These are phyloP conservation scores for Perognathus longimembris DNA, from an alignment of 2,113 vertebrate genomes.

Conservation along the genomic window DNA sequence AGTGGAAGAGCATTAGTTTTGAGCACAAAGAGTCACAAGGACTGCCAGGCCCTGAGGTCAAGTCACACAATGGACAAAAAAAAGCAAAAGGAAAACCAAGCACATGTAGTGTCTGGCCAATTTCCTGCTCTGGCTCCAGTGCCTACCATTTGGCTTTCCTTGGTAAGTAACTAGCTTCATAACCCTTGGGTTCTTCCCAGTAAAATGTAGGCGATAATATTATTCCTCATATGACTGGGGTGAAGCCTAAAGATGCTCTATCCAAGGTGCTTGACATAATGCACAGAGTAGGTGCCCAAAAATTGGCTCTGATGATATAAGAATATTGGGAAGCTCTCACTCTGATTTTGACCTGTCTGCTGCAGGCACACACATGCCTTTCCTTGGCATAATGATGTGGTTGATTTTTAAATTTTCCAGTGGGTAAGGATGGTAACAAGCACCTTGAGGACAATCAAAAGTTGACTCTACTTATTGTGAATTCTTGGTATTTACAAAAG, in stretches of 20 bases:
- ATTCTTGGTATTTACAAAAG: conserved; percentile 37
- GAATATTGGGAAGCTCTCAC: not conserved
- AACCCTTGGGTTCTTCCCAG: not conserved
- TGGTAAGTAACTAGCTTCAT: conserved; percentile 25
- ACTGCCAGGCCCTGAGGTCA: too few relatives aligned
- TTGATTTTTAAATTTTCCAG: conserved; percentile 57
- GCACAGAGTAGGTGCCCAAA: not conserved
- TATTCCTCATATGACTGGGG: not conserved
- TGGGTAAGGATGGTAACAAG: not conserved
- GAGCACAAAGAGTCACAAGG: too few relatives aligned
- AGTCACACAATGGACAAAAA: too few relatives aligned
- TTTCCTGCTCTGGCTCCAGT: not conserved
- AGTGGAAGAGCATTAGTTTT: too few relatives aligned
- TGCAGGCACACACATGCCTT: not conserved
- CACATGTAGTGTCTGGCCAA: not conserved
- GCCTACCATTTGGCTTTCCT: not conserved
- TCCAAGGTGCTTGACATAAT: not conserved
- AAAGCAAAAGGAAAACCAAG: not conserved
- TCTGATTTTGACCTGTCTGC: not conserved
- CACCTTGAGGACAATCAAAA: not conserved
- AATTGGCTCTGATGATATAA: not conserved
- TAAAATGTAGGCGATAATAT: conserved; percentile 16
- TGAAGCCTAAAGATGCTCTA: not conserved
- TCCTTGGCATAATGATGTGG: conserved; percentile 5
- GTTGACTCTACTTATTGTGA: not conserved